Evolutionary conservation across 2,797 vertebrate species (phyloP), one percentile per base, ranked within the genome.

Genomic region (Rhinophrynus dorsalis): DNA sequence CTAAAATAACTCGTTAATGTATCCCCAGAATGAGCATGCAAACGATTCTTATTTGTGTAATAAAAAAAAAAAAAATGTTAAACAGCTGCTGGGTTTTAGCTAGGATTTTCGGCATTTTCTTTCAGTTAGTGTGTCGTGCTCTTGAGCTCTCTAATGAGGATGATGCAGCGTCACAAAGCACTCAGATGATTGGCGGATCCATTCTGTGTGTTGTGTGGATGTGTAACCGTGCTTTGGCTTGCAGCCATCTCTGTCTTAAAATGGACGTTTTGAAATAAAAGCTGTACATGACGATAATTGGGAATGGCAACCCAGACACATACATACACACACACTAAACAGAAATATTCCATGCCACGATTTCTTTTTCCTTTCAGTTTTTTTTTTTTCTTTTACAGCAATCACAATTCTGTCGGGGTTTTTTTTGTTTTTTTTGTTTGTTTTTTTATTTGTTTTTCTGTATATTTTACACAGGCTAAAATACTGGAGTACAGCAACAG

Each of bases 161-260:
- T 6, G 24, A 50, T 21, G 62, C 15, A 54, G 61, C 55, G 18
- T 48, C 64, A 45, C 60, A 33, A 54, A 42, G 6, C 54, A 2
- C 29, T 17, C 26, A 3, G 2, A 17, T 17, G n/a, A 66, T 66
- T 58, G 69, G 69, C 3, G 69, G 45, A 42, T 57, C 60, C 68
- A 65, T 42, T 56, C 45, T 72, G 60, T 50, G 45, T 38, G 40
- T 58, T n/a, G 20, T 21, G 60, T 8, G 6, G n/a, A 20, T 6
- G 11, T 45, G 48, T 10, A 40, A 45, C 54, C 26, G 45, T 18
- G 5, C 18, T 38, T 51, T 65, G 61, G 45, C 69, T 32, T 10
- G 20, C 7, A 65, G 69, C 69, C 69, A 73, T 66, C 69, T 3
- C 55, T 33, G 54, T 45, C 62, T 66, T 73, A 66, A 73, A 73